These are phyloP conservation scores for Diachasma alloeum DNA, from an alignment of 1,140 invertebrate species.

Conservation along the genomic window DNA sequence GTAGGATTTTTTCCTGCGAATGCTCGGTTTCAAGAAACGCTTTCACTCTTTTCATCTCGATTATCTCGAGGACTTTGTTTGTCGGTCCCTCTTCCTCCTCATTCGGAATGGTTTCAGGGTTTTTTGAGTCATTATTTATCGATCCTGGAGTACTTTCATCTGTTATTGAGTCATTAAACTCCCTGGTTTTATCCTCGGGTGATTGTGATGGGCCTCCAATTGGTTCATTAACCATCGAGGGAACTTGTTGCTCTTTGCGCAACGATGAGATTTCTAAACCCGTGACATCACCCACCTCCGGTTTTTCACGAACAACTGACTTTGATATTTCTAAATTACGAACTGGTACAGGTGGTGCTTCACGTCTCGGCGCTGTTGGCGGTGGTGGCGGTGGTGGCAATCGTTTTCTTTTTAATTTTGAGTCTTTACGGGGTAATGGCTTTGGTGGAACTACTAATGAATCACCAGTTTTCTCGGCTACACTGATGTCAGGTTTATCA, in stretches of 20 bases:
- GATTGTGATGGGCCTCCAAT: conserved; percentile 1
- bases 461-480: conserved; percentile 2
- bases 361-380: conserved; percentile 49
- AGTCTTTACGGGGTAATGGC: conserved; percentile 55
- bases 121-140: neutral
- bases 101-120: neutral
- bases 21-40: conserved; percentile 11
- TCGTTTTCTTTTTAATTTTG: conserved; percentile 55
- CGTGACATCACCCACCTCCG: neutral
- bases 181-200: neutral
- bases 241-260: neutral
- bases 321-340: conserved; percentile 18
- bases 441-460: conserved; percentile 53
- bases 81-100: neutral
- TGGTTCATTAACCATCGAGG: neutral
- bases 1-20: neutral
- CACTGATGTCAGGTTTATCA: neutral
- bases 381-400: conserved; percentile 58
- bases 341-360: conserved; percentile 21
- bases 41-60: conserved; percentile 46
- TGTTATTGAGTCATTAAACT: neutral
- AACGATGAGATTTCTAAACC: conserved; percentile 13
- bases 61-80: conserved; percentile 50
- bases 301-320: neutral
- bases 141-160: neutral